phyloP scores from a whole-genome alignment of 2,797 vertebrate genomes.

The Sebastes itinus region DNA sequence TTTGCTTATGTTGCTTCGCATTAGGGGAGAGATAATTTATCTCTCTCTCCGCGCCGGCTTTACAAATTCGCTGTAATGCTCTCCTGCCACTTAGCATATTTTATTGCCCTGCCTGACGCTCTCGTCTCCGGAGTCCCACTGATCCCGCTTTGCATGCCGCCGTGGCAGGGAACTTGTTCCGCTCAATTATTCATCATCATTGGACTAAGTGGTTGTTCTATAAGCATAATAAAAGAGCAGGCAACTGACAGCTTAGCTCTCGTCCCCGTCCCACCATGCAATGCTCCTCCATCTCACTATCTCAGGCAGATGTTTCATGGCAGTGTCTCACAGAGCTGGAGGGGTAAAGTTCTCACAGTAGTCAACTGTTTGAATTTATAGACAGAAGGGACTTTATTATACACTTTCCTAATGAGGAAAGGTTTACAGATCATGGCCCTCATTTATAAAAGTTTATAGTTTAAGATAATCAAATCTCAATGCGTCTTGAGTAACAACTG shows the following conservation, averaged over 20 bases:
- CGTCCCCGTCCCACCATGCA: conserved; percentile 58
- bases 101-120: conserved; percentile 82
- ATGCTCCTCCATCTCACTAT: conserved; percentile 48
- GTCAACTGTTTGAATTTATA: conserved; percentile 10
- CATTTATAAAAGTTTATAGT: not conserved
- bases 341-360: not conserved
- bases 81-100: conserved; percentile 88
- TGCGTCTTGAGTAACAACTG: not conserved
- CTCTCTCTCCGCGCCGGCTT: conserved; percentile 76
- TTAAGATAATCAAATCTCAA: not conserved
- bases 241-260: conserved; percentile 75
- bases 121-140: conserved; percentile 76
- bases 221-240: conserved; percentile 81
- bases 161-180: conserved; percentile 82
- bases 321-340: conserved; percentile 20
- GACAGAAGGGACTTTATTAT: conserved; percentile 4
- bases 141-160: conserved; percentile 80
- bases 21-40: conserved; percentile 87
- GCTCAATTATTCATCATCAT: conserved; percentile 88
- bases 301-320: conserved; percentile 57
- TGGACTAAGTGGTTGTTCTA: conserved; percentile 85
- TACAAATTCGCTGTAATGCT: conserved; percentile 77
- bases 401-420: not conserved
- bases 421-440: not conserved
- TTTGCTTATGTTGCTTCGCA: conserved; percentile 87